Base-by-base conservation (phyloP, 2,888 invertebrate species). In the Acrobasis consociella region DNA sequence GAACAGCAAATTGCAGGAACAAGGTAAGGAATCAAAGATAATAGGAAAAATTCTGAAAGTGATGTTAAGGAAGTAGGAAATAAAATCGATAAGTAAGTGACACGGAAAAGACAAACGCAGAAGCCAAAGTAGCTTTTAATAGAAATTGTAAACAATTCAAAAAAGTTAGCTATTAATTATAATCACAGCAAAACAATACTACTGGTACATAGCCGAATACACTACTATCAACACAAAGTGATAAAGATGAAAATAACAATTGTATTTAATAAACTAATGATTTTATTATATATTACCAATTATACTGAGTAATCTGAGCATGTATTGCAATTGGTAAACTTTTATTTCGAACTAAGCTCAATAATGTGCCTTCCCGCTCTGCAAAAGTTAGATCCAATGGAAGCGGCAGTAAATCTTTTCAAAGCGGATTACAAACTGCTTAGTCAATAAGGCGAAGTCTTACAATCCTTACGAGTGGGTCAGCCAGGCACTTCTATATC, bases 341-440 rank as follows among this genome's bases (percentile, higher is more conserved):
- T n/a, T 11, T n/a, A 46, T 46, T n/a, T 13, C 1, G 46, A 46
- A 13, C n/a, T 46, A 46, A 46, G n/a, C 46, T 46, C 11, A 46
- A 42, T 42, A 10, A 55, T 55, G 55, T 55, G 31, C n/a, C n/a
- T 31, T 15, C 9, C 55, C 10, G 38, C 13, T 38, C 17, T 55
- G 39, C 17, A 61, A 31, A 61, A 22, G 53, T 16, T 53, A 53
- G 42, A 62, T 55, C 10, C 55, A 55, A 39, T 55, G 55, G 42
- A 39, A 61, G 58, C 62, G 59, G 61, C 51, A 72, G 69, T 70
- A 73, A 80, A 76, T 78, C 77, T 77, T 63, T 73, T 74, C 50
- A 72, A 86, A 87, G 85, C 82, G 80, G 83, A 84, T 87, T 85
- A 85, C 73, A 69, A 65, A 68, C 74, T 70, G 58, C 60, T 63